Evolutionary conservation across 2,797 vertebrate genomes (phyloP).

Genomic region (Urocyon cinereoargenteus): DNA sequence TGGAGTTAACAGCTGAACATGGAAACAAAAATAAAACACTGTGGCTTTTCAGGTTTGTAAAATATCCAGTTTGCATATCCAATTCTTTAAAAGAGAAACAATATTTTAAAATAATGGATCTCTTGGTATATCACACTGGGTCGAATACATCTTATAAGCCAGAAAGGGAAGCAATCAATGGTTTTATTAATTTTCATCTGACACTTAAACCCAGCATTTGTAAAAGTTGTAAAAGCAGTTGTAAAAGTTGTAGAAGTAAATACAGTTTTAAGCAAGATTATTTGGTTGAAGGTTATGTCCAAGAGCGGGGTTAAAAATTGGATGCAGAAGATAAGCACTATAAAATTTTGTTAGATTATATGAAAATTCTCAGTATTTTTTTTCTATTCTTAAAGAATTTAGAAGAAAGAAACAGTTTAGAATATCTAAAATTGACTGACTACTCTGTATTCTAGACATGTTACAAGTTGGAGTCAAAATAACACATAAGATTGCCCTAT

Average conservation of each 20-base stretch:
- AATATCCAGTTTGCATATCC: neutral
- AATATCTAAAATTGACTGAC: slow-evolving; percentile 26
- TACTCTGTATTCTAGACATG: neutral
- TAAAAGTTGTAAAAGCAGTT: slow-evolving; percentile 13
- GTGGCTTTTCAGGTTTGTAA: neutral
- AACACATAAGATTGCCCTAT: neutral
- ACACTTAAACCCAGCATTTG: slow-evolving; percentile 10
- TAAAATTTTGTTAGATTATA: neutral
- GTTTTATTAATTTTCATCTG: slow-evolving; percentile 46
- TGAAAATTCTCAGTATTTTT: slow-evolving; percentile 41
- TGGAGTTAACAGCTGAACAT: neutral
- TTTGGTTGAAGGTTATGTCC: slow-evolving; percentile 40
- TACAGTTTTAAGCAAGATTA: slow-evolving; percentile 37
- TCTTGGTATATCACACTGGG: neutral
- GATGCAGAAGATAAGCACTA: neutral
- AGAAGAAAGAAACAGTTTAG: neutral
- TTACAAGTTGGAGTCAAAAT: neutral
- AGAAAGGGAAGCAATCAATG: slow-evolving; percentile 12
- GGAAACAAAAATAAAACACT: slow-evolving; percentile 26
- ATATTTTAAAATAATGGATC: slow-evolving; percentile 28
- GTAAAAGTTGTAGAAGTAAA: slow-evolving; percentile 37
- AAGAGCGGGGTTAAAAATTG: slow-evolving; percentile 29
- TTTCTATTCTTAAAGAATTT: slow-evolving; percentile 10
- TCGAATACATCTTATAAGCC: neutral
- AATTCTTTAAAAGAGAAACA: slow-evolving; percentile 29